Evolutionary conservation across 2,888 invertebrate species (phyloP).

Genomic region (Slavum lentiscoides): DNA sequence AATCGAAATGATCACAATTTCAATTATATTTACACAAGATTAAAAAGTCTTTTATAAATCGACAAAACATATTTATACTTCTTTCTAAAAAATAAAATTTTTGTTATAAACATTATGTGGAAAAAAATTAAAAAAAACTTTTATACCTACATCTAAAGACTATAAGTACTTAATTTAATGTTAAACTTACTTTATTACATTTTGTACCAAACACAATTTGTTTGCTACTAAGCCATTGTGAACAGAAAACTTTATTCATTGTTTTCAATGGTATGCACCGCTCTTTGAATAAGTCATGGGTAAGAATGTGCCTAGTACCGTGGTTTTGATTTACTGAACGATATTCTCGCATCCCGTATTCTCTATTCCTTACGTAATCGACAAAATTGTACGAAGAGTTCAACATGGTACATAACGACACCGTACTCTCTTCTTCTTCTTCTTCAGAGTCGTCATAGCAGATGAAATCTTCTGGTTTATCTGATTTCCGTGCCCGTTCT

Average conservation of each 20-base stretch:
- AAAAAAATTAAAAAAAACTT: too few relatives aligned
- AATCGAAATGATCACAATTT: too few relatives aligned
- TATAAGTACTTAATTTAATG: not conserved
- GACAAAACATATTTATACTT: not conserved
- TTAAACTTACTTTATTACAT: slow-evolving; percentile 80
- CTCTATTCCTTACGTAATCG: slow-evolving; percentile 79
- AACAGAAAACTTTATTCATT: slow-evolving; percentile 90
- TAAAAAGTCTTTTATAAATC: too few relatives aligned
- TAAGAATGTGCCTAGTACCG: slow-evolving; percentile 84
- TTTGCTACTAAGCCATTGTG: slow-evolving; percentile 92
- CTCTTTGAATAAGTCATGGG: slow-evolving; percentile 86
- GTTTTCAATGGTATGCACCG: slow-evolving; percentile 79
- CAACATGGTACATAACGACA: slow-evolving; percentile 69
- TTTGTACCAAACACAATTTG: slow-evolving; percentile 96
- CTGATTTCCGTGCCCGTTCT: slow-evolving; percentile 78
- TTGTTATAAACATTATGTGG: too few relatives aligned
- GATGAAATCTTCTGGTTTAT: slow-evolving; percentile 88
- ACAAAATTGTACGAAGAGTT: slow-evolving; percentile 83
- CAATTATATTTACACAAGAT: too few relatives aligned
- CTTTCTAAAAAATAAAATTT: too few relatives aligned
- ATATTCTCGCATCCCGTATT: slow-evolving; percentile 72
- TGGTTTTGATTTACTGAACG: slow-evolving; percentile 76
- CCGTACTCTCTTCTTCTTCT: slow-evolving; percentile 73
- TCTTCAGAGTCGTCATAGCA: slow-evolving; percentile 88
- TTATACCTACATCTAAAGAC: too few relatives aligned